A percentile compares a stretch with the other conserved stretches of the same genome.
Conservation (phyloP, 2,888 invertebrate genomes). For the Nycteola revayana region DNA sequence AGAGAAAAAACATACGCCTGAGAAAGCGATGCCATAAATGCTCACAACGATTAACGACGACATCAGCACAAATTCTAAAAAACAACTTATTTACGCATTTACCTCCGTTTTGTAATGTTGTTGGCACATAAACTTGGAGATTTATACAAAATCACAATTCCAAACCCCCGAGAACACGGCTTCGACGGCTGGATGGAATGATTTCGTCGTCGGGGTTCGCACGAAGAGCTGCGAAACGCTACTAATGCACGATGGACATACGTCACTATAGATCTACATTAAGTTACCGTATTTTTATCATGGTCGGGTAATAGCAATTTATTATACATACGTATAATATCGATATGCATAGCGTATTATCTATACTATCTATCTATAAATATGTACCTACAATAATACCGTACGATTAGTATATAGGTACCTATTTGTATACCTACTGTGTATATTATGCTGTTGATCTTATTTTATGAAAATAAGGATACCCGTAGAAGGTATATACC, state of each 20-base stretch:
- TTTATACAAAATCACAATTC: conserved; percentile 76
- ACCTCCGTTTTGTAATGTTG: conserved; percentile 76
- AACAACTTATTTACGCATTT: conserved; percentile 44
- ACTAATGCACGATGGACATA: conserved; percentile 53
- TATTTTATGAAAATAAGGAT: no score
- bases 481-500: no score
- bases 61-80: conserved; percentile 48
- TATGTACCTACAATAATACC: conserved; percentile 36
- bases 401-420: conserved; percentile 30
- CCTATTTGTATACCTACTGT: conserved; percentile 34
- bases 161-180: conserved; percentile 80
- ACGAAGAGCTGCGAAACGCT: conserved; percentile 65
- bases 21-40: conserved; percentile 82
- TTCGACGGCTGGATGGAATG: conserved; percentile 82
- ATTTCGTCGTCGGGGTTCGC: conserved; percentile 79
- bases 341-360: conserved; percentile 33
- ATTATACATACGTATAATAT: conserved; percentile 44
- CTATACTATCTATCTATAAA: conserved; percentile 42
- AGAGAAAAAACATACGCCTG: conserved; percentile 70
- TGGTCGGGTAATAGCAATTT: conserved; percentile 67
- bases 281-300: conserved; percentile 43
- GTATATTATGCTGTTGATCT: no score
- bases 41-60: conserved; percentile 65
- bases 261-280: conserved; percentile 33
- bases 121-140: conserved; percentile 77